phyloP scores from a whole-genome alignment of 2,797 vertebrate genomes.

The Bovichtus diacanthus region DNA sequence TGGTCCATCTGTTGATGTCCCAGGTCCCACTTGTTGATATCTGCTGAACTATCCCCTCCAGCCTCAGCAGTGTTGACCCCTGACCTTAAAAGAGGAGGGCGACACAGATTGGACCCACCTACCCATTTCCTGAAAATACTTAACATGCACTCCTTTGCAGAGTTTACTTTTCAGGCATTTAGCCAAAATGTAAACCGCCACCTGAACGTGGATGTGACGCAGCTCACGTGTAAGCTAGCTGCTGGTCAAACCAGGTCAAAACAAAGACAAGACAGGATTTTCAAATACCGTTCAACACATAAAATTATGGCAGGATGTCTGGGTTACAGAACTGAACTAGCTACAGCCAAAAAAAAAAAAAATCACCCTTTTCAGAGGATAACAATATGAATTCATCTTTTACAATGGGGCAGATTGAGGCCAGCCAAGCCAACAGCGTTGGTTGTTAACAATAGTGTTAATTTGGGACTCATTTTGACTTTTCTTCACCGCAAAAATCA shows the following conservation, averaged over 20 bases:
- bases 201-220: not conserved
- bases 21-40: not conserved
- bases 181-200: not conserved
- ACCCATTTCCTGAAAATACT: not conserved
- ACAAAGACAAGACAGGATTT: not conserved
- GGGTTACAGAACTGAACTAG: not conserved
- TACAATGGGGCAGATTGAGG: not conserved
- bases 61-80: conserved; percentile 15
- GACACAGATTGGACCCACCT: not conserved
- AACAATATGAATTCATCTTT: not conserved
- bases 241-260: not conserved
- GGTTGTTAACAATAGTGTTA: not conserved
- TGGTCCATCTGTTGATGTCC: not conserved
- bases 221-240: not conserved
- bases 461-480: not conserved
- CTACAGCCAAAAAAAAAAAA: accelerated
- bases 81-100: not conserved
- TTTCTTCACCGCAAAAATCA: not conserved
- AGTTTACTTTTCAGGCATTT: not conserved
- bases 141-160: not conserved
- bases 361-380: not conserved
- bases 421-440: not conserved
- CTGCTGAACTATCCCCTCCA: not conserved
- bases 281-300: not conserved
- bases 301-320: not conserved